Conservation (phyloP, 2,797 vertebrate genomes). For the Masticophis lateralis region DNA sequence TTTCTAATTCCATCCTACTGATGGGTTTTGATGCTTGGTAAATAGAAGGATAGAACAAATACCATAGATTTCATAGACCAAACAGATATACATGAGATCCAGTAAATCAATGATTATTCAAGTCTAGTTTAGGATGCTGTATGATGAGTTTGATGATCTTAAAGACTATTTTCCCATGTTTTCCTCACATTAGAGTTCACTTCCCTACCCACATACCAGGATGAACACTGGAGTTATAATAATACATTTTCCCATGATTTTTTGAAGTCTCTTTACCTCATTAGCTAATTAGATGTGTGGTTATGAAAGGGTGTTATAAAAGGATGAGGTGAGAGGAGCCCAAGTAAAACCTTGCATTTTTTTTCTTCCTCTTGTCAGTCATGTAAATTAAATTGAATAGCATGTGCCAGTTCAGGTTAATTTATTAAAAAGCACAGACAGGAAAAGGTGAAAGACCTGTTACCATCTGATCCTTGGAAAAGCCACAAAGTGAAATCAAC, state of each 20-base stretch:
- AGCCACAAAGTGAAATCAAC: constrained; percentile 33
- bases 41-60: constrained; percentile 76
- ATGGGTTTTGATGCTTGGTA: constrained; percentile 76
- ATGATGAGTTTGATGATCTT: constrained; percentile 55
- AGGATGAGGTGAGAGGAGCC: neutral
- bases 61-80: constrained; percentile 72
- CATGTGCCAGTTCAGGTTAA: constrained; percentile 28
- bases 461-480: constrained; percentile 8
- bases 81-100: constrained; percentile 69
- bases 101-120: constrained; percentile 71
- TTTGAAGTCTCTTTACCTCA: constrained; percentile 24
- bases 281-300: constrained; percentile 9
- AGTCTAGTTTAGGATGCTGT: constrained; percentile 63
- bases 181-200: constrained; percentile 1
- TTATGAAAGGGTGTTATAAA: constrained; percentile 2
- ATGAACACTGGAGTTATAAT: constrained; percentile 38
- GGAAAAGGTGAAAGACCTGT: neutral
- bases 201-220: neutral
- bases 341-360: neutral
- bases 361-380: neutral
- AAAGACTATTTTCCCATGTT: constrained; percentile 26
- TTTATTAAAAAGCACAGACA: constrained; percentile 5
- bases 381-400: constrained; percentile 26
- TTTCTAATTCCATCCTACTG: constrained; percentile 77
- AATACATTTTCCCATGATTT: neutral